phyloP scores from a whole-genome alignment of 2,797 vertebrate genomes.

The Lutjanus campechanus region DNA sequence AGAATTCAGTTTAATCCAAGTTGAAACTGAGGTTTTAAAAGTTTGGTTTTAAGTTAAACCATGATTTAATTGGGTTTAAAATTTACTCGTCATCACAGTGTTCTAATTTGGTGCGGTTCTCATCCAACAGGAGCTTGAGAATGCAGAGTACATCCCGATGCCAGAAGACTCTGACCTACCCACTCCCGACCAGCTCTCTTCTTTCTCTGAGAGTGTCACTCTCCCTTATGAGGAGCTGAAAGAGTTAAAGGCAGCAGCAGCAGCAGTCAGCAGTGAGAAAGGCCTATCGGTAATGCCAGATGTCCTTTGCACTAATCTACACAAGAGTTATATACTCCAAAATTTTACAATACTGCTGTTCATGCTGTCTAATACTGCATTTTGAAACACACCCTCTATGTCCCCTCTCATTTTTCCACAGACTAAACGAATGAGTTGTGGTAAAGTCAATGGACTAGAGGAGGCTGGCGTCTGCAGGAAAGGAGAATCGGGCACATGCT shows the following conservation, averaged over 20 bases:
- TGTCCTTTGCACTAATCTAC: background rate
- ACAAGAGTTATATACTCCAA: background rate
- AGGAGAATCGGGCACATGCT: conserved; percentile 82
- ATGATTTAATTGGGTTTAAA: too few species aligned
- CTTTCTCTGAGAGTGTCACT: conserved; percentile 89
- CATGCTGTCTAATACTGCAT: background rate
- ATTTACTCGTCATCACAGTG: background rate
- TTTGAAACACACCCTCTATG: background rate
- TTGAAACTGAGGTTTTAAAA: too few species aligned
- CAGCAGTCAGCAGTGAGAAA: conserved; percentile 77
- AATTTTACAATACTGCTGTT: background rate
- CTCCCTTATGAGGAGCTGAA: conserved; percentile 93
- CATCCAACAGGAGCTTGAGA: conserved; percentile 92
- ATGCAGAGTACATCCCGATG: conserved; percentile 98
- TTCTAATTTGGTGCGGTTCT: conserved; percentile 31
- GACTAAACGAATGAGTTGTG: conserved; percentile 83
- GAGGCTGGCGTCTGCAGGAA: conserved; percentile 69
- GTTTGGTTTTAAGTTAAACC: too few species aligned
- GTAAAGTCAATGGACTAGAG: conserved; percentile 74
- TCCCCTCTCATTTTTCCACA: conserved; percentile 48
- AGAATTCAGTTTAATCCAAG: too few species aligned
- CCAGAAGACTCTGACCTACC: conserved; percentile 84
- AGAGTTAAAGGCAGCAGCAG: conserved; percentile 89
- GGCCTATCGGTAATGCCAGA: conserved; percentile 77
- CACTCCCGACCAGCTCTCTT: conserved; percentile 82